A percentile compares a stretch with the other conserved stretches of the same genome.
Conservation (phyloP, 2,797 vertebrate species). For the Sebastes minor region DNA sequence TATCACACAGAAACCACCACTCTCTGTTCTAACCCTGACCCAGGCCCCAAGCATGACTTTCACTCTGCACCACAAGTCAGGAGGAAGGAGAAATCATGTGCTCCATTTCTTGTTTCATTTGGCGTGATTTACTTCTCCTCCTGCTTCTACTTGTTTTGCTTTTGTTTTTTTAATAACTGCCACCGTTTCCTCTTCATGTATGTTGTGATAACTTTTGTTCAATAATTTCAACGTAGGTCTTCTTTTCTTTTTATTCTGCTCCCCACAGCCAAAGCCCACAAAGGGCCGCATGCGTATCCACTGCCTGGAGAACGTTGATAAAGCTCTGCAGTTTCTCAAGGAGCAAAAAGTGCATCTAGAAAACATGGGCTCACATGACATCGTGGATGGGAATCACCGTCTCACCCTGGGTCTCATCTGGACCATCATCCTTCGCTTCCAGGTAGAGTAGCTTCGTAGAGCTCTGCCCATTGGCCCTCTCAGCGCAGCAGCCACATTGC, state of each 20-base stretch:
- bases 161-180: conserved; percentile 1
- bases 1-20: conserved; percentile 30
- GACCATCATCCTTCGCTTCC: conserved; percentile 95
- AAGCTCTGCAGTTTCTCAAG: conserved; percentile 94
- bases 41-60: conserved; percentile 27
- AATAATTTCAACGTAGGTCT: neutral
- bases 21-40: conserved; percentile 25
- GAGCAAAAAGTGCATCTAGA: conserved; percentile 95
- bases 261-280: conserved; percentile 90
- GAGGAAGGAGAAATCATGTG: conserved; percentile 12
- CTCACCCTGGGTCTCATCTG: conserved; percentile 94
- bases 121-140: conserved; percentile 1
- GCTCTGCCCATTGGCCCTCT: neutral
- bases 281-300: conserved; percentile 96
- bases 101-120: conserved; percentile 16
- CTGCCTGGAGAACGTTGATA: conserved; percentile 95
- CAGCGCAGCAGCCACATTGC: neutral
- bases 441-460: conserved; percentile 76
- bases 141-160: conserved; percentile 4
- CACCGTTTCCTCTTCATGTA: neutral
- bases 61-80: conserved; percentile 2
- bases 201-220: neutral
- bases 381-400: conserved; percentile 94
- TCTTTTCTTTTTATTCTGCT: conserved; percentile 19
- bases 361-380: conserved; percentile 96